Base-by-base conservation (phyloP, 2,888 invertebrate genomes). In the Agonopterix alstromeriana region DNA sequence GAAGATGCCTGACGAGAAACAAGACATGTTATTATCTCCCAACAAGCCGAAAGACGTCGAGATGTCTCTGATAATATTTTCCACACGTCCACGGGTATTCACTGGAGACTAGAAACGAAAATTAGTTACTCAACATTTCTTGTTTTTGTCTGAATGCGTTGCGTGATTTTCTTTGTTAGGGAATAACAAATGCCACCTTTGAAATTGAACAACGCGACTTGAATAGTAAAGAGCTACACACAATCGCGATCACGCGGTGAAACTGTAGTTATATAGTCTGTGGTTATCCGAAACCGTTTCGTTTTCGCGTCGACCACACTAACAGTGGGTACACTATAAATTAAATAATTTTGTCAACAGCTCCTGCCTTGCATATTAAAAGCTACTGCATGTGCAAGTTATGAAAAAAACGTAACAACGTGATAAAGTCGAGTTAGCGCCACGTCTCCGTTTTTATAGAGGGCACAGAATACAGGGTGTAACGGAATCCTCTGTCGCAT, bases 21-120 rank as follows among this genome's bases (percentile, higher is more conserved):
- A 82, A 81, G 87, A 85, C 87, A 87, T 80, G 78, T 86, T 86
- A 86, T 87, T 87, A 86, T 86, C 83, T 83, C 73, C 63, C 70
- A 70, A 73, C 75, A 65, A 77, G 72, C 73, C 76, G 64, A 76
- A 82, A 82, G 77, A 81, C 77, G 82, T 78, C 74, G 75, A 67
- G 72, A 74, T 74, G 72, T 73, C 76, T 80, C 77, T 68, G 51
- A 51, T 51, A 73, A 82, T 86, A 88, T 87, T 87, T 86, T 85
- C 82, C 78, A 85, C 88, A 86, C 88, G 88, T 88, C 74, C 82
- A 69, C 80, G 73, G 73, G 73, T 82, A 86, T 84, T 75, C 88
- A 72, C 88, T 61, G 59, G 88, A 88, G 88, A 85, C 79, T 77
- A 64, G 70, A 70, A 81, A 74, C 82, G 84, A 87, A 88, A 88